A percentile compares a stretch with the other conserved stretches of the same genome.
These are phyloP conservation scores for Acheta domesticus DNA, from an alignment of 2,888 invertebrate species.

Conservation along the genomic window DNA sequence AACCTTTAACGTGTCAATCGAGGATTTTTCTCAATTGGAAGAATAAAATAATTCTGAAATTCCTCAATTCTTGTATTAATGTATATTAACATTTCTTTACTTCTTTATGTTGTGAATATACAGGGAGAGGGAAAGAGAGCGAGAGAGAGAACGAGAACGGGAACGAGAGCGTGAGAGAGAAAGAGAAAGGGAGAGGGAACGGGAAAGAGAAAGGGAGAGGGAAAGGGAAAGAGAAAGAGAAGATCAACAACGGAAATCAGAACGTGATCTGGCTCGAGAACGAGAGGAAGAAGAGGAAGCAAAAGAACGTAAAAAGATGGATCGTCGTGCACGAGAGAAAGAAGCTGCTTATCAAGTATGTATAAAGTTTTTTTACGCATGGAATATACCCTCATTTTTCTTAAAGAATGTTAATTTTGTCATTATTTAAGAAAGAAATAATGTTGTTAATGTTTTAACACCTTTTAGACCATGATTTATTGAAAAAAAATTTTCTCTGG, in stretches of 20 bases:
- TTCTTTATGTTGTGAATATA: background rate
- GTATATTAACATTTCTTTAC: background rate
- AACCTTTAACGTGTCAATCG: no score
- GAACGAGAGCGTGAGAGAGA: constrained; percentile 43
- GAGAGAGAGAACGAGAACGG: constrained; percentile 46
- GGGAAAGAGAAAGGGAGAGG: constrained; percentile 43
- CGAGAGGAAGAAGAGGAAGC: constrained; percentile 79
- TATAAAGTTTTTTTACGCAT: constrained; percentile 39
- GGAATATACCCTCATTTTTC: background rate
- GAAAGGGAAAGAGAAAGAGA: constrained; percentile 48
- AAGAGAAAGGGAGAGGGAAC: constrained; percentile 45
- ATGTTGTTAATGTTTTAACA: no score
- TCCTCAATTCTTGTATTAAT: background rate
- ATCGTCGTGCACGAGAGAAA: constrained; percentile 89
- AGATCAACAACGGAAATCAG: constrained; percentile 47
- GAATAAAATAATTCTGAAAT: no score
- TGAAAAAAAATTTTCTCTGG: no score
- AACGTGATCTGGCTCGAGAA: constrained; percentile 36
- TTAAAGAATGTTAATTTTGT: background rate
- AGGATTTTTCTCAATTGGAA: no score
- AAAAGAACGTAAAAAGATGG: constrained; percentile 83
- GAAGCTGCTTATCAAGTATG: constrained; percentile 95
- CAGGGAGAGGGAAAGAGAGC: constrained; percentile 43
- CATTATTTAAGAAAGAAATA: background rate
- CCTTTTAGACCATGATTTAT: no score